Percentiles rank a stretch among this genome's conserved stretches.
phyloP scores from a whole-genome alignment of 35 echinoderm and acorn worm genomes.

The Patiria miniata region DNA sequence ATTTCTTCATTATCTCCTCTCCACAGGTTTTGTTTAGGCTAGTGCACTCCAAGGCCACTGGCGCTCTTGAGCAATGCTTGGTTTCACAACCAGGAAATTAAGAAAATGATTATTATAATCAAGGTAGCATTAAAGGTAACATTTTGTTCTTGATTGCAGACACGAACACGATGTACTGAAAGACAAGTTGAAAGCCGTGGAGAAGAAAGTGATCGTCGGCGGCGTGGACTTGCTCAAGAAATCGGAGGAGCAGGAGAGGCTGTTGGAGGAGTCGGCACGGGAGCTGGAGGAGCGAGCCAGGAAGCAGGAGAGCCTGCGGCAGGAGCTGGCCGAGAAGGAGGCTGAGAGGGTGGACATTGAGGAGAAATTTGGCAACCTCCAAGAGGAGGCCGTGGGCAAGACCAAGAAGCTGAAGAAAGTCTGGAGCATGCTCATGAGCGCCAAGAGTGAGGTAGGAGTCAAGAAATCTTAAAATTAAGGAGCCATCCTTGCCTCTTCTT shows the following conservation, averaged over 20 bases:
- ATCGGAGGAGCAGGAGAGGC: conserved; percentile 79
- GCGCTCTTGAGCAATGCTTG: no score
- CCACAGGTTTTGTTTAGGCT: no score
- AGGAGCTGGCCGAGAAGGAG: conserved; percentile 89
- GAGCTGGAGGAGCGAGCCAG: conserved; percentile 67
- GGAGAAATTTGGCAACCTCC: conserved; percentile 89
- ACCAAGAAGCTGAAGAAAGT: conserved; percentile 99
- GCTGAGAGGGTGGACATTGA: conserved; percentile 93
- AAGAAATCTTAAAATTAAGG: not conserved
- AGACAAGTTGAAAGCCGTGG: conserved; percentile 90
- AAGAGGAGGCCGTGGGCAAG: conserved; percentile 96
- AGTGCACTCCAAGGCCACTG: no score
- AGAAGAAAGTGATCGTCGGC: conserved; percentile 94
- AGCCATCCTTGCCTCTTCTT: no score
- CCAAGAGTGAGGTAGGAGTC: conserved; percentile 88
- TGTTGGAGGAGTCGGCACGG: conserved; percentile 89
- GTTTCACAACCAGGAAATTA: no score
- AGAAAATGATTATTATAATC: no score
- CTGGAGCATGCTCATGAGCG: conserved; percentile 96
- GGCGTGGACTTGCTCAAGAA: conserved; percentile 90
- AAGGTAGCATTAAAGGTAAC: no score
- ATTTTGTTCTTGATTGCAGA: conserved; percentile 45
- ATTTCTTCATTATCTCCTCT: no score
- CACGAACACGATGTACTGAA: conserved; percentile 86
- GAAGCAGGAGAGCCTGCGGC: conserved; percentile 85